Evolutionary conservation across 2,888 invertebrate species (phyloP).

Genomic region (Ectropis crepuscularia): DNA sequence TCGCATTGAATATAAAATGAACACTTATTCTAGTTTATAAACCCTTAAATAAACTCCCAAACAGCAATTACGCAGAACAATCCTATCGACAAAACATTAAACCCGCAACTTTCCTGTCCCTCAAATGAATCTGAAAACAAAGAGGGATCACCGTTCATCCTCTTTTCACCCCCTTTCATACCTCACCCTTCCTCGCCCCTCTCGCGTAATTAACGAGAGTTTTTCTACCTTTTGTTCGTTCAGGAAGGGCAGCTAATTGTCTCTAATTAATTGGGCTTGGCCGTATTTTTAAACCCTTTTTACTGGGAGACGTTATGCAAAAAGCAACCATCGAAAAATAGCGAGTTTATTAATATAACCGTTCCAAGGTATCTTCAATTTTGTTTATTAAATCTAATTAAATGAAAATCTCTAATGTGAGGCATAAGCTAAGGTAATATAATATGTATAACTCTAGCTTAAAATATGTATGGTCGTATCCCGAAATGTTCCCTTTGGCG

Average conservation of each 20-base stretch:
- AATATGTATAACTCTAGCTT: no score
- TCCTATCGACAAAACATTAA: slow-evolving; percentile 26
- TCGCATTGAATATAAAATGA: no score
- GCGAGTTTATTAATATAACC: no score
- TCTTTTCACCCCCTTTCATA: slow-evolving; percentile 43
- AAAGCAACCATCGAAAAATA: no score
- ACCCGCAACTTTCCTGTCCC: slow-evolving; percentile 45
- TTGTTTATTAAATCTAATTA: no score
- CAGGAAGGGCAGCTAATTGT: slow-evolving; percentile 81
- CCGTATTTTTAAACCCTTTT: slow-evolving; percentile 70
- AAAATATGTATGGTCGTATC: no score
- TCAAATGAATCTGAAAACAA: slow-evolving; percentile 61
- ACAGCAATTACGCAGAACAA: slow-evolving; percentile 27
- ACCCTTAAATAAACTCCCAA: slow-evolving; percentile 6
- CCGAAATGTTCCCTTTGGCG: no score
- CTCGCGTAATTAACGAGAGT: slow-evolving; percentile 76
- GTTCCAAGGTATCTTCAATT: no score
- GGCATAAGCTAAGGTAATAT: no score
- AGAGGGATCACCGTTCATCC: slow-evolving; percentile 51
- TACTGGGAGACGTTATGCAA: background rate
- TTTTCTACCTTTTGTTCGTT: slow-evolving; percentile 81
- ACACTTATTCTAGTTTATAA: no score
- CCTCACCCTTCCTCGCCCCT: slow-evolving; percentile 46
- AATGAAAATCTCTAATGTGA: no score
- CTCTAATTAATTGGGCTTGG: slow-evolving; percentile 80